These are phyloP conservation scores for Pseudeuparius sepicola DNA, from an alignment of 2,888 invertebrate species.

Conservation along the genomic window DNA sequence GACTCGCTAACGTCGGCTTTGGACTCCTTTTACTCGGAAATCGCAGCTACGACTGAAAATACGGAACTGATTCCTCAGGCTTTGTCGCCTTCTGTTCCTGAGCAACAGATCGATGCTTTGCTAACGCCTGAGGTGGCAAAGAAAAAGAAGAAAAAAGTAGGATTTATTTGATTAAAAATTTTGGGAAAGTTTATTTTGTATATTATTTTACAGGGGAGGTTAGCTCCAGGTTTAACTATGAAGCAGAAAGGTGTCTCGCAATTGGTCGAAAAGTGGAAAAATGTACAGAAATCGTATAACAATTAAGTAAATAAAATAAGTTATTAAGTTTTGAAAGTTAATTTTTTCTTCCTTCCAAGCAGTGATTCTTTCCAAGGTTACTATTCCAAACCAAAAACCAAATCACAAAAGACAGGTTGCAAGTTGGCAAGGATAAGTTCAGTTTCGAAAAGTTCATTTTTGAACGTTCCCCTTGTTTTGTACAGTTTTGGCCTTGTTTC, in stretches of 20 bases:
- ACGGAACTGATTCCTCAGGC: constrained; percentile 6
- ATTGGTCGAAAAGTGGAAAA: constrained; percentile 63
- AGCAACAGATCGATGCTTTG: constrained; percentile 17
- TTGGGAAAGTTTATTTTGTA: not conserved
- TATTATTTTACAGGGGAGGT: constrained; percentile 42
- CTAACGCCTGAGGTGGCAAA: constrained; percentile 28
- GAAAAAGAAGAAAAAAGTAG: constrained; percentile 34
- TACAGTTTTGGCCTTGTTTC: too few species aligned
- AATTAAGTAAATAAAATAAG: too few species aligned
- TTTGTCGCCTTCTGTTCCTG: constrained; percentile 20
- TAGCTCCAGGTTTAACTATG: constrained; percentile 48
- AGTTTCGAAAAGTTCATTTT: too few species aligned
- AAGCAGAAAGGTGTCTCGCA: constrained; percentile 61
- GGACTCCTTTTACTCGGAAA: constrained; percentile 51
- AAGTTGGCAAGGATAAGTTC: too few species aligned
- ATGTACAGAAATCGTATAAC: constrained; percentile 42
- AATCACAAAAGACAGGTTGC: too few species aligned
- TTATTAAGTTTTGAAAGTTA: too few species aligned
- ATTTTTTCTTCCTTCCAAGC: too few species aligned
- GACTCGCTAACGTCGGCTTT: constrained; percentile 35
- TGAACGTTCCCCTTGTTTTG: too few species aligned
- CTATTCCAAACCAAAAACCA: too few species aligned
- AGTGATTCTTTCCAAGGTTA: too few species aligned
- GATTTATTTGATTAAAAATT: not conserved
- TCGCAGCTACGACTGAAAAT: constrained; percentile 43